Evolutionary conservation across 1,140 invertebrate genomes (phyloP).

Genomic region (Luehdorfia chinensis): DNA sequence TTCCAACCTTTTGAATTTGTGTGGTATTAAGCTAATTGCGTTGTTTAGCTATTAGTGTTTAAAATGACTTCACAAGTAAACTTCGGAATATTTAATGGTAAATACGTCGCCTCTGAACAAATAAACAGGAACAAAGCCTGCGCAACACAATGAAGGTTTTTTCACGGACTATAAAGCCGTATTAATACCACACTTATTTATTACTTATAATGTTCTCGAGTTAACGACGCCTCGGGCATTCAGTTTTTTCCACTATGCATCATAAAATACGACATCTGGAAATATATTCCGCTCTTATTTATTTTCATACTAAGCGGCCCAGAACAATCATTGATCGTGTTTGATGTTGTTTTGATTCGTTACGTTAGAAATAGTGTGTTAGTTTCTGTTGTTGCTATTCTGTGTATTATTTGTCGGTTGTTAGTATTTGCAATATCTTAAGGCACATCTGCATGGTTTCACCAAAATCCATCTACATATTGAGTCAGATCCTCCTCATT

Average conservation of each 20-base stretch:
- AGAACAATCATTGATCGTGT: constrained; percentile 41
- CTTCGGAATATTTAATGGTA: constrained; percentile 41
- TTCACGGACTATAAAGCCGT: constrained; percentile 68
- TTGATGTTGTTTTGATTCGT: too few species aligned
- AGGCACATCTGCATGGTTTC: too few species aligned
- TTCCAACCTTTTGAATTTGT: too few species aligned
- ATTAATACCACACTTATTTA: constrained; percentile 71
- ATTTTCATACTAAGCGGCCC: constrained; percentile 51
- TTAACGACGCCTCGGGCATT: constrained; percentile 64
- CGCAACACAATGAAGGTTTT: constrained; percentile 57
- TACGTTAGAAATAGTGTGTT: too few species aligned
- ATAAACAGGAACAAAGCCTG: constrained; percentile 42
- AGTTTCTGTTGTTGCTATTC: too few species aligned
- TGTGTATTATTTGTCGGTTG: too few species aligned
- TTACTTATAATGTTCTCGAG: constrained; percentile 71
- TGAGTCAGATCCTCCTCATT: too few species aligned
- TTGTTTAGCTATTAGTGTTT: constrained; percentile 15
- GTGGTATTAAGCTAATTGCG: too few species aligned
- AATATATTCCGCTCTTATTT: constrained; percentile 47
- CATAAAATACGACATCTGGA: constrained; percentile 68
- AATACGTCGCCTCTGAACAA: constrained; percentile 33
- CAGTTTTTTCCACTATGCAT: constrained; percentile 62
- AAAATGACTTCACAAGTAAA: constrained; percentile 14
- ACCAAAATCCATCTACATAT: too few species aligned
- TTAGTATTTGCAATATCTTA: too few species aligned